phyloP scores from a whole-genome alignment of 2,113 vertebrate species.

The Rhegmatorhina hoffmannsi region DNA sequence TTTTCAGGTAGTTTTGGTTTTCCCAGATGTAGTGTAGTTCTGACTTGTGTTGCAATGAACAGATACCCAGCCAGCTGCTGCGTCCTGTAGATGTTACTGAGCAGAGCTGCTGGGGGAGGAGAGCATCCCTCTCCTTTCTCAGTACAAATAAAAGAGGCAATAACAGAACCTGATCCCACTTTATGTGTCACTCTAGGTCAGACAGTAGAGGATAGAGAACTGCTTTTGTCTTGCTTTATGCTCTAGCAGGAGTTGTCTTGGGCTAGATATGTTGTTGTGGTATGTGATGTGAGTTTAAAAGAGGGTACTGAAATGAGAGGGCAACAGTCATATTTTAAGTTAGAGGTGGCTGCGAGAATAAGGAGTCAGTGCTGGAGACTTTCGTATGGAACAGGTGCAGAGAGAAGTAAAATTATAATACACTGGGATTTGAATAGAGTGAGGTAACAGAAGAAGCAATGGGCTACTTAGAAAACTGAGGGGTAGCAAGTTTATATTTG shows the following conservation, averaged over 20 bases:
- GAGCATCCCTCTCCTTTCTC: background rate
- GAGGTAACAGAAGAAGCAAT: background rate
- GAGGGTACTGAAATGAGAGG: background rate
- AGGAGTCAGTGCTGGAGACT: rapidly evolving
- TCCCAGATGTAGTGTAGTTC: background rate
- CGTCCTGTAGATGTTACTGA: background rate
- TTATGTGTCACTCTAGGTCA: background rate
- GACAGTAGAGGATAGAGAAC: background rate
- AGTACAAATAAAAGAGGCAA: background rate
- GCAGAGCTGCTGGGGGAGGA: background rate
- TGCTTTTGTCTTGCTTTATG: background rate
- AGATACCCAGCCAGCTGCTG: background rate
- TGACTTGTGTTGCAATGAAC: background rate
- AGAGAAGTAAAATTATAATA: background rate
- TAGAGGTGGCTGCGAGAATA: background rate
- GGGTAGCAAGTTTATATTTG: background rate
- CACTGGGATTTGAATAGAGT: background rate
- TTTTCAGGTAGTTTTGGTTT: background rate
- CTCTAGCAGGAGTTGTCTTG: background rate
- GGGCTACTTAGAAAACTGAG: background rate
- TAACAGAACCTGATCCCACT: background rate
- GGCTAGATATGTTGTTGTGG: background rate
- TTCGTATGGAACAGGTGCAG: background rate
- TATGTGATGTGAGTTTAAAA: background rate
- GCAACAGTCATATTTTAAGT: background rate